Base-by-base conservation (phyloP, 2,888 invertebrate species). In the Erebia epiphron region DNA sequence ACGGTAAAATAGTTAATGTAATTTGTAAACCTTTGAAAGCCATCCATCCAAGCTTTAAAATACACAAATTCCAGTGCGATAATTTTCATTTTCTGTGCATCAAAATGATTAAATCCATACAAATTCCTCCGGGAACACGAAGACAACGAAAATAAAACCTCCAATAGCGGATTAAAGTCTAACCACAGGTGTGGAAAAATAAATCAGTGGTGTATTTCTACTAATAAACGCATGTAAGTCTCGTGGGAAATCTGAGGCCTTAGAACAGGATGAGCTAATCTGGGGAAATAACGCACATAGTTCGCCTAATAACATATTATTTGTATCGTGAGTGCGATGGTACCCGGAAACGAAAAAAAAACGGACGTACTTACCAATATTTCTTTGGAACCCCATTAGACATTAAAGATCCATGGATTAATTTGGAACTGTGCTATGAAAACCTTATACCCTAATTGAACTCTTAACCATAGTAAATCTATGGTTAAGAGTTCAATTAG, bases 181-280 rank as follows among this genome's bases (percentile, higher is more conserved):
- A 67, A 60, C 67, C 69, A 57, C 67, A 72, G 70, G 70, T 70
- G 70, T 60, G 67, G 58, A 26, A 68, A 68, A 70, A 72, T 74
- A 74, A 70, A 72, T 70, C 67, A 74, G 57, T 71, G 58, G 61
- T 68, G 62, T 72, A 61, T 73, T 68, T 58, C 62, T 69, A 65
- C 70, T 70, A 72, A 74, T 74, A 69, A 70, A 73, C 70, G 70
- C 62, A 68, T 68, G 68, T 63, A 65, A 70, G 26, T 21, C 70
- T 52, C 69, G 50, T 11, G 73, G 73, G 73, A 74, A 74, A 74
- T 74, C 70, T 72, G 61, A 74, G 65, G 66, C 64, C 67, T 66
- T 68, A 67, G 56, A 71, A 54, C 50, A 65, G 11, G 69, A 62
- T 62, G 50, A 68, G 66, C 70, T 61, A 69, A 73, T 71, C 69